These are phyloP conservation scores for Psephotus haematonotus DNA, from an alignment of 2,113 vertebrate genomes.

Conservation along the genomic window DNA sequence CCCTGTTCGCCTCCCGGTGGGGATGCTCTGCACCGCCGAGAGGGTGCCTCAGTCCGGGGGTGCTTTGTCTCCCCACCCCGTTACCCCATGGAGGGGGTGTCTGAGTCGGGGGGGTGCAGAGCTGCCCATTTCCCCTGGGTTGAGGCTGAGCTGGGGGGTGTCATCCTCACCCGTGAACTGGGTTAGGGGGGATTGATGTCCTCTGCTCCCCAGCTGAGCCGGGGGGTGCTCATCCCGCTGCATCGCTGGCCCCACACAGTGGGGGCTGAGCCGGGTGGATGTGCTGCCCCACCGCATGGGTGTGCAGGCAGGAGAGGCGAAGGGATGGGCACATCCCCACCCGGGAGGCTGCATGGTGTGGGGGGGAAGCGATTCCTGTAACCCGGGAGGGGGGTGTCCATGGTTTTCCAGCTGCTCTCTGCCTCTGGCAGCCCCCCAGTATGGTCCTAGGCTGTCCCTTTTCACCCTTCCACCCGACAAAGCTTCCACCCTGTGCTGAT, in stretches of 20 bases:
- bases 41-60: not conserved
- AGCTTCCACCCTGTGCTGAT: not conserved
- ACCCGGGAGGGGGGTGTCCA: not conserved
- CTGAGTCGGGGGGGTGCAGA: not conserved
- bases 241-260: too few relatives aligned
- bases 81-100: not conserved
- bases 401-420: not conserved
- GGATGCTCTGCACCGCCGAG: not conserved
- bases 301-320: not conserved
- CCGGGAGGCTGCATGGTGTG: not conserved
- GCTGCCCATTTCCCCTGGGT: not conserved
- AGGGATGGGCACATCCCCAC: not conserved
- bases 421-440: not conserved
- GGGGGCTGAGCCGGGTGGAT: not conserved
- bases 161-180: not conserved
- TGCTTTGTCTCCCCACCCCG: not conserved
- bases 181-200: not conserved
- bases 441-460: not conserved
- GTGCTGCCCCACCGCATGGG: not conserved
- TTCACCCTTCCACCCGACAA: not conserved
- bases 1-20: not conserved
- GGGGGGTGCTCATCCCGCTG: too few relatives aligned
- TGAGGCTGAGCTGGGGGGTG: not conserved
- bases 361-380: not conserved
- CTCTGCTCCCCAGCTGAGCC: not conserved